A percentile compares a stretch with the other conserved stretches of the same genome.
phyloP scores from a whole-genome alignment of 2,888 invertebrate genomes.

The Agapostemon virescens region DNA sequence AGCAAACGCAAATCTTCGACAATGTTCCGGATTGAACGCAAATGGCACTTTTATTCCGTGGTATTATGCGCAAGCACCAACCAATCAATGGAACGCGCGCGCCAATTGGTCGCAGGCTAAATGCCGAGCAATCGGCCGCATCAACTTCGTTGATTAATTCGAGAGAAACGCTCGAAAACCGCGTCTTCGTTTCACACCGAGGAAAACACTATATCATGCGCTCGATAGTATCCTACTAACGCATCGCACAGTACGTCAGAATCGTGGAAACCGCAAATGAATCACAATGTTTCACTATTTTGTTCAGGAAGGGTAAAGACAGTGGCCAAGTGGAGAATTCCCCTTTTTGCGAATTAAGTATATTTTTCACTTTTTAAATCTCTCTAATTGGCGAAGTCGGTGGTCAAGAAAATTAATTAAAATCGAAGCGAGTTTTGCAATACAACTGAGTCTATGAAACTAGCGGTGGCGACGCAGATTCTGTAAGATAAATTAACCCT shows the following conservation, averaged over 20 bases:
- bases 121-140: conserved; percentile 52
- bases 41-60: conserved; percentile 50
- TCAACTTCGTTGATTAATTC: conserved; percentile 52
- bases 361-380: too few species aligned
- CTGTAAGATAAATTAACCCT: too few species aligned
- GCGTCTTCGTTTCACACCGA: not conserved
- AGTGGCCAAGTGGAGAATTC: too few species aligned
- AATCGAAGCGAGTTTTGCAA: too few species aligned
- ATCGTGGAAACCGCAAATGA: too few species aligned
- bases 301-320: too few species aligned
- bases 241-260: not conserved
- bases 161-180: conserved; percentile 41
- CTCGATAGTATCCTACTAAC: not conserved
- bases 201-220: not conserved
- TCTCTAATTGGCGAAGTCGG: too few species aligned
- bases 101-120: conserved; percentile 52
- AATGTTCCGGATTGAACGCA: conserved; percentile 46
- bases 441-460: too few species aligned
- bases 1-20: conserved; percentile 31
- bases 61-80: conserved; percentile 40
- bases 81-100: conserved; percentile 47
- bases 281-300: too few species aligned
- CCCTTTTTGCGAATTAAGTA: too few species aligned
- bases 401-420: too few species aligned
- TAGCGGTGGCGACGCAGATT: too few species aligned